Base-by-base conservation (phyloP, 35 echinoderm and acorn worm species). In the Strongylocentrotus purpuratus region DNA sequence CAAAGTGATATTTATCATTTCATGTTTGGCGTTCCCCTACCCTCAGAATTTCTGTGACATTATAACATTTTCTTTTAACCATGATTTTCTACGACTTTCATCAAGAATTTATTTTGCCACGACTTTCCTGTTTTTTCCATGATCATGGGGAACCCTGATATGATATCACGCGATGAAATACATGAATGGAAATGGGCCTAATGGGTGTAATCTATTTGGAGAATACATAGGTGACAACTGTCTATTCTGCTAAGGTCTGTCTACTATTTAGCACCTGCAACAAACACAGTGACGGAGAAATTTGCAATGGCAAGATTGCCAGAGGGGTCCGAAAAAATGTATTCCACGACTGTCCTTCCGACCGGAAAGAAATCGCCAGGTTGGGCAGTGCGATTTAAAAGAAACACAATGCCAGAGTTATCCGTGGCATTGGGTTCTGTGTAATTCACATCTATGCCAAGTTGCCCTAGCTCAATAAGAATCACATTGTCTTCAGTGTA, bases 391-490 rank as follows among this genome's bases (percentile, higher is more conserved):
- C 87, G 94, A n/a, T 45, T 50, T 11, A 94, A 18, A 14, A 96
- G 87, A 28, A 60, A 90, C 17, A 95, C 95, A 71, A 88, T 86
- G 17, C 97, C 97, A 35, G 97, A 98, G 89, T 96, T 98, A 86
- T 98, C 97, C 8, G 94, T 96, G 50, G 95, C 96, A 22, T 94
- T 98, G 7, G 97, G 96, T 31, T 78, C 78, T 1, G 46, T 90
- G 96, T 93, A 98, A 9, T 94, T 46, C 45, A 95, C 95, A 18
- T 46, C 88, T 0, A 85, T 41, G n/a, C 93, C 86, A 8, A 88
- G 91, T 25, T 89, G 94, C 18, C 94, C 86, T 18, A 94, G 92
- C 94, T 91, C 91, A 13, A 98, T 92, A 0, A 95, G 95, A 25
- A 86, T 45, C 22, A 92, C 46, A 94, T 78, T 87, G 90, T 91